Conservation (phyloP, 2,888 invertebrate species). For the Aphodius granarius region DNA sequence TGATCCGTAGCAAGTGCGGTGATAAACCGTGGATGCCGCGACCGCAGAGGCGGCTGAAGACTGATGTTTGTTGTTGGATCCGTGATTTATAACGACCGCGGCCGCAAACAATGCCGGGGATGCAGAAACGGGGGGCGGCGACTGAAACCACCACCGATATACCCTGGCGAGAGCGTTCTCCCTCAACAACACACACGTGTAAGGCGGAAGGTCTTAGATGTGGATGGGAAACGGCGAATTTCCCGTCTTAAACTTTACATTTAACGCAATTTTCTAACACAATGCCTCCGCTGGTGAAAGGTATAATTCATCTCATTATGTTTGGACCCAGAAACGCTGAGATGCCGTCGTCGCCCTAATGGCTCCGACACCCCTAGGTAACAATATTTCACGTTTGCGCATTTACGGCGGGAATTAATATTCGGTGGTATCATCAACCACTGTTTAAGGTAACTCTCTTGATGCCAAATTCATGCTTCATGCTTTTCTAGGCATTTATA, state of each 20-base stretch:
- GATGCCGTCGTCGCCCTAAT: background rate
- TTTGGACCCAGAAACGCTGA: background rate
- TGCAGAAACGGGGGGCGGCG: conserved; percentile 18
- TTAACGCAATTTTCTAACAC: conserved; percentile 27
- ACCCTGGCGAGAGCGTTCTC: conserved; percentile 31
- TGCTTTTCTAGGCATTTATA: background rate
- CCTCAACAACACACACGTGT: background rate
- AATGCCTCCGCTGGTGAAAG: conserved; percentile 20
- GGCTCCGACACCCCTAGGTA: conserved; percentile 2
- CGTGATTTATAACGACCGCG: conserved; percentile 52
- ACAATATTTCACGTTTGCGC: background rate
- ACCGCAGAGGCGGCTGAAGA: conserved; percentile 50
- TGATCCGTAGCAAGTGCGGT: conserved; percentile 52
- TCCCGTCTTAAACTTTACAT: conserved; percentile 27
- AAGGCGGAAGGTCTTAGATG: background rate
- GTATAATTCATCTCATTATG: conserved; percentile 26
- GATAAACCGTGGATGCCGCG: conserved; percentile 52
- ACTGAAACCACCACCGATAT: conserved; percentile 37
- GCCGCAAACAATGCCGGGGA: conserved; percentile 44
- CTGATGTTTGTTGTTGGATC: conserved; percentile 52
- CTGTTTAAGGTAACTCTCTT: background rate
- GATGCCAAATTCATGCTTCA: background rate
- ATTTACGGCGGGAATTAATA: background rate
- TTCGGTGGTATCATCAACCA: background rate
- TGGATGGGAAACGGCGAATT: conserved; percentile 26